Evolutionary conservation across 2,113 vertebrate genomes (phyloP), one percentile per base, ranked within the genome.

Genomic region (Plectropomus leopardus): DNA sequence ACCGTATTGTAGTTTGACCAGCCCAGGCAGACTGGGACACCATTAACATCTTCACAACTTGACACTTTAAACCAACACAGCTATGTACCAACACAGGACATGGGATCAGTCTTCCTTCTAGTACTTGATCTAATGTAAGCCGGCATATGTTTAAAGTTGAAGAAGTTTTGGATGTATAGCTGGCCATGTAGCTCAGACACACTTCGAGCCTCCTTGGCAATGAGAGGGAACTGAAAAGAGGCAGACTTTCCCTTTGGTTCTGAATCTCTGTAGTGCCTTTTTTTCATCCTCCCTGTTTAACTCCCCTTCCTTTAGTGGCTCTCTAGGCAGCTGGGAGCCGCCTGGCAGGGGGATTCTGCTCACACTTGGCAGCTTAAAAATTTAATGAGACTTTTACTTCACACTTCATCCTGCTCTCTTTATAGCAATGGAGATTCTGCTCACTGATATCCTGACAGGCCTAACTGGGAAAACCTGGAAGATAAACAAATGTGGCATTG

Each of bases 331-430:
- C 83, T 72, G 84, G 79, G 69, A 88, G 91, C 88, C 72, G 76
- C 87, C 75, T 78, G 44, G 85, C 80, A 80, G 86, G 85, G 90
- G 92, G 89, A 92, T 93, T 92, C 83, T 86, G 76, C 72, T 86
- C 88, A 86, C 90, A 76, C 93, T 89, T 83, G 82, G 91, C 88
- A 89, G 90, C 93, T 94, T 94, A 94, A 95, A 92, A 93, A 91
- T 93, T 90, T 93, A 93, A 95, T 94, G 92, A 94, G 92, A 92
- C 90, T 93, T 94, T 94, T 92, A 91, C 90, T 92, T 94, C 88
- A 90, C 88, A 93, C 88, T 93, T 93, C 91, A 92, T 92, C 89
- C 88, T 89, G 57, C 78, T 91, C 85, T 65, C 76, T 90, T 86
- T 89, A 81, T 69, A 83, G 89, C 76, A 45, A 65, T 80, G 79